Evolutionary conservation across 2,888 invertebrate genomes (phyloP).

Genomic region (Nematopogon swammerdamellus): DNA sequence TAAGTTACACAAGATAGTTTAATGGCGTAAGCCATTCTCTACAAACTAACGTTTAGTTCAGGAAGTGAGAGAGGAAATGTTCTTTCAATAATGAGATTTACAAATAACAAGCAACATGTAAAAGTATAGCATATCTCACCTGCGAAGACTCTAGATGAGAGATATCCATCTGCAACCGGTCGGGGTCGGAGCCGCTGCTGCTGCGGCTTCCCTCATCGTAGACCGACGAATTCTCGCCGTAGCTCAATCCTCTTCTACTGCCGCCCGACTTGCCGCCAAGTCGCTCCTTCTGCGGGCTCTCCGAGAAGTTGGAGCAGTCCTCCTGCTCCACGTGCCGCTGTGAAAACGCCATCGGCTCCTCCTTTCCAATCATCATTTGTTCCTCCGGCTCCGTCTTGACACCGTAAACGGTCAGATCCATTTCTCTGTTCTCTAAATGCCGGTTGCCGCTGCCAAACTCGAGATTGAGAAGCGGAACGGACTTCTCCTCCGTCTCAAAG

Average conservation of each 20-base stretch:
- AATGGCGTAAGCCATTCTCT: too few species aligned
- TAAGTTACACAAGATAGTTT: neutral
- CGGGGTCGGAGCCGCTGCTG: slow-evolving; percentile 73
- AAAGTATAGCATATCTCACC: slow-evolving; percentile 27
- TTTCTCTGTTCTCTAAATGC: slow-evolving; percentile 36
- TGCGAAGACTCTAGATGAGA: slow-evolving; percentile 42
- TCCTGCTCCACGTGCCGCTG: slow-evolving; percentile 23
- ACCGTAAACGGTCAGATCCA: slow-evolving; percentile 45
- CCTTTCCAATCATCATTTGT: slow-evolving; percentile 21
- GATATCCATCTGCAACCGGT: slow-evolving; percentile 70
- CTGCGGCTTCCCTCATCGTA: slow-evolving; percentile 61
- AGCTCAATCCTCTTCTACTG: slow-evolving; percentile 25
- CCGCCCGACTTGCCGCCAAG: slow-evolving; percentile 25
- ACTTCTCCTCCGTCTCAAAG: too few species aligned
- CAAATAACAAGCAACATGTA: too few species aligned
- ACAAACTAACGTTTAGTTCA: too few species aligned
- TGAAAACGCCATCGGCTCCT: slow-evolving; percentile 24
- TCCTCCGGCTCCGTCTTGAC: slow-evolving; percentile 37
- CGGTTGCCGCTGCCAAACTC: slow-evolving; percentile 6
- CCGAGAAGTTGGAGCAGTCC: slow-evolving; percentile 26
- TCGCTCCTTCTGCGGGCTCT: slow-evolving; percentile 30
- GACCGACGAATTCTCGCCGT: slow-evolving; percentile 42
- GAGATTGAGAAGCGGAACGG: too few species aligned
- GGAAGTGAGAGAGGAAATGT: too few species aligned
- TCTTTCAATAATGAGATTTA: too few species aligned